Conservation (phyloP, 1,140 invertebrate genomes). For the Lepidurus apus region DNA sequence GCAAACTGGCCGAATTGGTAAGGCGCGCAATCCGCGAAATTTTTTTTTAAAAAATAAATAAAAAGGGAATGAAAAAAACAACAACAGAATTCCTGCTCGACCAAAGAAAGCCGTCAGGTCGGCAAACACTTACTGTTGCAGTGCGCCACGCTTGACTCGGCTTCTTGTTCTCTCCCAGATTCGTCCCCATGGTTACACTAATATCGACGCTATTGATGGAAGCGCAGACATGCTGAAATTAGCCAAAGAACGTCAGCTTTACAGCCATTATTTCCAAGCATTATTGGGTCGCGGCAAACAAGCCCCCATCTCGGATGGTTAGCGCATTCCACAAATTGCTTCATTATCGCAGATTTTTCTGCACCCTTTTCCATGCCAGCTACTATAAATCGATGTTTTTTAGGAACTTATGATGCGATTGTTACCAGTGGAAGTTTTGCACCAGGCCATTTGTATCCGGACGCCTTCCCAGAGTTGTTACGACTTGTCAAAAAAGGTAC, state of each 20-base stretch:
- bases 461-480: slow-evolving; percentile 35
- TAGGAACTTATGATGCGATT: slow-evolving; percentile 37
- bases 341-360: not conserved
- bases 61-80: too few species aligned
- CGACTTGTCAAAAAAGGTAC: slow-evolving; percentile 37
- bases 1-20: slow-evolving; percentile 33
- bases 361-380: not conserved
- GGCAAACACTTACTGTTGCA: not conserved
- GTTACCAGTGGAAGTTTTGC: slow-evolving; percentile 37
- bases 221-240: slow-evolving; percentile 36
- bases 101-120: not conserved
- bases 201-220: slow-evolving; percentile 38
- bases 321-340: not conserved
- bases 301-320: slow-evolving; percentile 35
- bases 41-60: too few species aligned
- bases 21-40: not conserved
- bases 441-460: slow-evolving; percentile 37
- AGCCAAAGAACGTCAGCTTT: slow-evolving; percentile 34
- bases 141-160: not conserved
- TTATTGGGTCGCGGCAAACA: slow-evolving; percentile 29
- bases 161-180: slow-evolving; percentile 16
- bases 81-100: too few species aligned
- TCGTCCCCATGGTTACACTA: slow-evolving; percentile 35
- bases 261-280: slow-evolving; percentile 33
- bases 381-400: not conserved